These are phyloP conservation scores for Armadillidium nasatum DNA, from an alignment of 1,140 invertebrate genomes.

Conservation along the genomic window DNA sequence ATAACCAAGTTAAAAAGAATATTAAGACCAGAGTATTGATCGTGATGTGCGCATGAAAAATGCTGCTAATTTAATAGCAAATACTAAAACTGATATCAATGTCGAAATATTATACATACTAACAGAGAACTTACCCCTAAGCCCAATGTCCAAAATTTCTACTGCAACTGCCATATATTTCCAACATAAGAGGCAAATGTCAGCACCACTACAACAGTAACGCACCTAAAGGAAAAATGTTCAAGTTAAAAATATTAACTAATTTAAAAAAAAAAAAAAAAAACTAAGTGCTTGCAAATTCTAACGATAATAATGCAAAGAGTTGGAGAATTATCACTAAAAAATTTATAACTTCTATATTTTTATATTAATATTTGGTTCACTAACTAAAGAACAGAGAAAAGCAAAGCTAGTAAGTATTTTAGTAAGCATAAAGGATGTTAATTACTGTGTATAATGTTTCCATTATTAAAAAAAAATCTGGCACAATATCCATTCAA, in stretches of 20 bases:
- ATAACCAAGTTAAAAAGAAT: too few relatives aligned
- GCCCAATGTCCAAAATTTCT: constrained; percentile 76
- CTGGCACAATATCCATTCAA: too few relatives aligned
- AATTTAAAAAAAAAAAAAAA: not conserved
- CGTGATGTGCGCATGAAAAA: not conserved
- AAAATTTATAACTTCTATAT: too few relatives aligned
- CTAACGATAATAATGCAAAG: too few relatives aligned
- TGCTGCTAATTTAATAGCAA: not conserved
- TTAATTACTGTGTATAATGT: too few relatives aligned
- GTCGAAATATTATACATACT: not conserved
- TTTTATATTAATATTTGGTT: too few relatives aligned
- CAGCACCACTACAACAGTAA: constrained; percentile 53
- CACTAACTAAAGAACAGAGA: too few relatives aligned
- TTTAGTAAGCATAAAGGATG: too few relatives aligned
- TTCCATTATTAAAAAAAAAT: too few relatives aligned
- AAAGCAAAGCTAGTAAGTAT: too few relatives aligned
- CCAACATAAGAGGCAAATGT: constrained; percentile 82
- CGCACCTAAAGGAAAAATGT: constrained; percentile 74
- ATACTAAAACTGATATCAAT: not conserved
- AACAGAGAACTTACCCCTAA: constrained; percentile 61
- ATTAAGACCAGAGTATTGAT: not conserved
- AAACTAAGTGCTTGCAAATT: not conserved
- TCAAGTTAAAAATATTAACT: too few relatives aligned
- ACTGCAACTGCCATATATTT: constrained; percentile 91
- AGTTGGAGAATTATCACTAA: too few relatives aligned